A percentile compares a stretch with the other conserved stretches of the same genome.
Evolutionary conservation across 2,888 invertebrate genomes (phyloP).

Genomic region (Rugalucina vietnamica): DNA sequence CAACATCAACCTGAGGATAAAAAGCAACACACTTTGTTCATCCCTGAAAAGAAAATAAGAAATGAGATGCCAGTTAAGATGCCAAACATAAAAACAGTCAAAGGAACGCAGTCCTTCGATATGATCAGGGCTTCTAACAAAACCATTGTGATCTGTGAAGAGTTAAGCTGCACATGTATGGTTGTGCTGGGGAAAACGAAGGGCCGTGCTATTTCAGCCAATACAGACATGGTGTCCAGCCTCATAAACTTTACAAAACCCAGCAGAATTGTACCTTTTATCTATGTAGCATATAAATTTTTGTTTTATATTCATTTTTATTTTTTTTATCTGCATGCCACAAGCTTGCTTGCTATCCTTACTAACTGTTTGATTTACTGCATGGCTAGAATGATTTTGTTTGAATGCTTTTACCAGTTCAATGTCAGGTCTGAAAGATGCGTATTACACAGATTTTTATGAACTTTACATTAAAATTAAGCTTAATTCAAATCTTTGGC

Average conservation of each 20-base stretch:
- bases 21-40: slow-evolving; percentile 10
- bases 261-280: neutral
- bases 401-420: too few relatives aligned
- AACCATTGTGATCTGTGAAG: slow-evolving; percentile 13
- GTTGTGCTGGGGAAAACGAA: slow-evolving; percentile 22
- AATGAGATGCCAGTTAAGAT: neutral
- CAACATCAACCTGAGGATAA: slow-evolving; percentile 8
- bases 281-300: too few relatives aligned
- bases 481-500: too few relatives aligned
- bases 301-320: neutral
- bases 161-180: slow-evolving; percentile 30
- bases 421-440: too few relatives aligned
- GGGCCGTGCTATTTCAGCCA: slow-evolving; percentile 27
- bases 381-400: neutral
- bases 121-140: neutral
- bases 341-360: neutral
- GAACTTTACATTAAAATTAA: too few relatives aligned
- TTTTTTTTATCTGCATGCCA: neutral
- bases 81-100: slow-evolving; percentile 4
- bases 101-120: slow-evolving; percentile 39
- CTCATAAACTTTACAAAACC: neutral
- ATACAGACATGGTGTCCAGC: neutral
- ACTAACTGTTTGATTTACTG: neutral
- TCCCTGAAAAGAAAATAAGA: slow-evolving; percentile 17
- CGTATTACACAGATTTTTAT: too few relatives aligned